Conservation (phyloP, 23 tunicate species). For the Corella eumyota region DNA sequence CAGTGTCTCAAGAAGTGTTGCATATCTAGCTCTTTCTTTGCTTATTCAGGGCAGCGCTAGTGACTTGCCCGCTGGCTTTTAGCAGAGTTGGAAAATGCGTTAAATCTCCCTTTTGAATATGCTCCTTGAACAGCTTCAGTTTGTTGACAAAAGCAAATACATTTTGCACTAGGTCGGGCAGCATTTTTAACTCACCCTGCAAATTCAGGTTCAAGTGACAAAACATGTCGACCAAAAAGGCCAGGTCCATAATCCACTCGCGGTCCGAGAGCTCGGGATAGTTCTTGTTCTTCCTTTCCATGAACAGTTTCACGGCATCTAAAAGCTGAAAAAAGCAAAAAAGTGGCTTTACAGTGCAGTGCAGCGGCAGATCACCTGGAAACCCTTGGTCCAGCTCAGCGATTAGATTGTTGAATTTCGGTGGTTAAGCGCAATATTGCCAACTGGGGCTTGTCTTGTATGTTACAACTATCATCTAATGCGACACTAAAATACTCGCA, state of each 20-base stretch:
- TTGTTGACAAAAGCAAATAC: slow-evolving; percentile 33
- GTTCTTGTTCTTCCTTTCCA: slow-evolving; percentile 33
- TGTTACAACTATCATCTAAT: slow-evolving; percentile 34
- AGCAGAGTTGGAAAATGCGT: background rate
- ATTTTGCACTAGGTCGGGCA: slow-evolving; percentile 42
- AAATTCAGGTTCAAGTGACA: slow-evolving; percentile 33
- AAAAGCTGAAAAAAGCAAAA: slow-evolving; percentile 28
- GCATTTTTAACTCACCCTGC: slow-evolving; percentile 41
- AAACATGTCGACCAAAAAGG: slow-evolving; percentile 6
- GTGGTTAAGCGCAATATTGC: slow-evolving; percentile 39
- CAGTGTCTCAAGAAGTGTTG: slow-evolving; percentile 4
- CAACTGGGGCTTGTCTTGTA: slow-evolving; percentile 29
- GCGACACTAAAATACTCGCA: slow-evolving; percentile 35
- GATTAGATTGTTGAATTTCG: slow-evolving; percentile 33
- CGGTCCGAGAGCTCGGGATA: slow-evolving; percentile 42
- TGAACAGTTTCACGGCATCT: slow-evolving; percentile 40
- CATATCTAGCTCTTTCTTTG: background rate
- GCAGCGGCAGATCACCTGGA: slow-evolving; percentile 49
- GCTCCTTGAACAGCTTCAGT: slow-evolving; percentile 46
- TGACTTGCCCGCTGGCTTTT: slow-evolving; percentile 8
- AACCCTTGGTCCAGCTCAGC: slow-evolving; percentile 47
- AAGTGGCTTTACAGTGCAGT: slow-evolving; percentile 20
- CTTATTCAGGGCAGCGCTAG: slow-evolving; percentile 2
- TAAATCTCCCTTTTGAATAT: slow-evolving; percentile 13
- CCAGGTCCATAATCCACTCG: slow-evolving; percentile 48